Base-by-base conservation (phyloP, 2,888 invertebrate species). In the Nycteola revayana region DNA sequence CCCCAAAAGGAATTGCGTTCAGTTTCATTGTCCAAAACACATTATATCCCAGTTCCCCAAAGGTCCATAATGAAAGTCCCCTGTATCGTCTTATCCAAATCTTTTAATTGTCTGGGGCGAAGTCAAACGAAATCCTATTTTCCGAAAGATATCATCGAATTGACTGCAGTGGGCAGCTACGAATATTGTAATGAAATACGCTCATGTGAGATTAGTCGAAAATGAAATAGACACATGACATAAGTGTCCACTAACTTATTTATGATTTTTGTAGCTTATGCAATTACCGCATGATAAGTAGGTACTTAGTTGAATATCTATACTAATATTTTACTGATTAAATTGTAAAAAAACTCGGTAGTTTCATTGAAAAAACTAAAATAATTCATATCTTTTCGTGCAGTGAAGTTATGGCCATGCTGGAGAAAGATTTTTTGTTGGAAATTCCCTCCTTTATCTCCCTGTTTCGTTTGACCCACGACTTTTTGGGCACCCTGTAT, bases 21-120 rank as follows among this genome's bases (percentile, higher is more conserved):
- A n/a, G n/a, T n/a, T 52, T 62, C 62, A 70, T 66, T 65, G 67
- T 68, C 62, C 50, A 14, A 21, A 21, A 21, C 7, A n/a, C n/a
- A 21, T 21, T 21, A 21, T 21, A n/a, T 21, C 21, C 21, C 7
- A 3, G 14, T 10, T 7, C 23, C 8, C 26, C 9, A 35, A 14
- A 11, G 21, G 22, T 22, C 10, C 1, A 5, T 9, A 33, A 18
- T 9, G 23, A 10, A n/a, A 32, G 31, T 17, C 7, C 8, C 34
- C 0, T 32, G 47, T 50, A 24, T 35, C 31, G 29, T 41, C 28
- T 55, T 51, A 53, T 54, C 52, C 49, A 55, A 21, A 36, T 32
- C 36, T 54, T 55, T 56, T 56, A 56, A 57, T 56, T 53, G 44
- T 45, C 51, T 28, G 25, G 51, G 54, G 50, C 38, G 30, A 26